Conservation (phyloP, 2,888 invertebrate species). For the Lutraria lutraria region DNA sequence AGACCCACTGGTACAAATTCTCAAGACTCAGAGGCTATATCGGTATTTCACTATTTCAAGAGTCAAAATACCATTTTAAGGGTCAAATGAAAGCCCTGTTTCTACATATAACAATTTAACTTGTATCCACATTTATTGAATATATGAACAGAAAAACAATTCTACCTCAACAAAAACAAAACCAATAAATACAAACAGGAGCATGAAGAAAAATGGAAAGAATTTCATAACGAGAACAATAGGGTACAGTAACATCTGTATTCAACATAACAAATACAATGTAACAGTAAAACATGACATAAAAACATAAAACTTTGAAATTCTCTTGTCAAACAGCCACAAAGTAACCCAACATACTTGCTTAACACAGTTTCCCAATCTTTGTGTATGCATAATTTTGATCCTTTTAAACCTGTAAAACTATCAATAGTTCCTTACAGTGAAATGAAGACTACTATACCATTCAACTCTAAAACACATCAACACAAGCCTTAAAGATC, state of each 20-base stretch:
- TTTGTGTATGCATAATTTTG: constrained; percentile 27
- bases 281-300: not conserved
- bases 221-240: not conserved
- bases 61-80: too few species aligned
- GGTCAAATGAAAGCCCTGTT: too few species aligned
- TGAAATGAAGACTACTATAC: constrained; percentile 17
- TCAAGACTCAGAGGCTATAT: too few species aligned
- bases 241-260: not conserved
- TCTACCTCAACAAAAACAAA: not conserved
- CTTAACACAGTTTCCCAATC: constrained; percentile 50
- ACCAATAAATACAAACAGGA: not conserved
- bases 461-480: not conserved
- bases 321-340: not conserved
- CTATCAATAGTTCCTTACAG: constrained; percentile 16
- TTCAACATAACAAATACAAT: too few species aligned
- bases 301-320: not conserved
- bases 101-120: too few species aligned
- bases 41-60: too few species aligned
- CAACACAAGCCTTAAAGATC: too few species aligned
- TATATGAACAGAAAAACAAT: not conserved
- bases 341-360: constrained; percentile 28
- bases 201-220: not conserved
- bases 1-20: too few species aligned
- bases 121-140: not conserved
- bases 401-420: constrained; percentile 45